Evolutionary conservation across 2,888 invertebrate species (phyloP).

Genomic region (Papilio elwesi): DNA sequence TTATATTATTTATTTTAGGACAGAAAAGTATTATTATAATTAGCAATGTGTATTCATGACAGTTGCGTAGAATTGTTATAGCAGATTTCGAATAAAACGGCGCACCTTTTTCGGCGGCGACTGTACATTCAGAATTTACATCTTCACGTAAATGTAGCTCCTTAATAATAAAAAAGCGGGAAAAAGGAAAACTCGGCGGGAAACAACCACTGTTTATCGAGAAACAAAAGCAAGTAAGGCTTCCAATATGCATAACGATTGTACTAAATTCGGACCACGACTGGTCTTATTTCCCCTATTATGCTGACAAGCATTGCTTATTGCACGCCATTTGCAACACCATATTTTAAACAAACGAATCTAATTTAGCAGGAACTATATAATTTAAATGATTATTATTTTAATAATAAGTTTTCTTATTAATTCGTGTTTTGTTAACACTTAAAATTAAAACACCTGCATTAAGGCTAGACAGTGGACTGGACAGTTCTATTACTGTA

Average conservation of each 20-base stretch:
- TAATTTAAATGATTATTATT: background rate
- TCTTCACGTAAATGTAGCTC: slow-evolving; percentile 67
- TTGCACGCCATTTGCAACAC: slow-evolving; percentile 63
- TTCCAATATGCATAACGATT: slow-evolving; percentile 80
- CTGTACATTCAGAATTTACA: slow-evolving; percentile 65
- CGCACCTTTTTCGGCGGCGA: slow-evolving; percentile 52
- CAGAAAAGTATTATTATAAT: slow-evolving; percentile 31
- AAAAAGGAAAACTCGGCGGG: slow-evolving; percentile 65
- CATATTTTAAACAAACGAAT: slow-evolving; percentile 43
- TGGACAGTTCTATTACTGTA: background rate
- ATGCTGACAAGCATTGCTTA: slow-evolving; percentile 72
- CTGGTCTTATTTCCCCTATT: slow-evolving; percentile 68
- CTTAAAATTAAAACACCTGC: too few relatives aligned
- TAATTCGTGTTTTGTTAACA: background rate
- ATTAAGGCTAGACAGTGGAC: too few relatives aligned
- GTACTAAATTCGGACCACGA: slow-evolving; percentile 76
- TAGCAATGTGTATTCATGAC: slow-evolving; percentile 43
- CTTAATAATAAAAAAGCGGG: slow-evolving; percentile 75
- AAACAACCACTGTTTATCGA: slow-evolving; percentile 75
- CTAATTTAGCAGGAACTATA: slow-evolving; percentile 2
- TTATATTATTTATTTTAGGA: slow-evolving; percentile 7
- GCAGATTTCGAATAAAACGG: slow-evolving; percentile 43
- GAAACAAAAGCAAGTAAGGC: slow-evolving; percentile 74
- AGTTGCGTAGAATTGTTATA: slow-evolving; percentile 41
- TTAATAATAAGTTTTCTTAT: background rate